Evolutionary conservation across 2,797 vertebrate genomes (phyloP).

Genomic region (Aldrovandia affinis): DNA sequence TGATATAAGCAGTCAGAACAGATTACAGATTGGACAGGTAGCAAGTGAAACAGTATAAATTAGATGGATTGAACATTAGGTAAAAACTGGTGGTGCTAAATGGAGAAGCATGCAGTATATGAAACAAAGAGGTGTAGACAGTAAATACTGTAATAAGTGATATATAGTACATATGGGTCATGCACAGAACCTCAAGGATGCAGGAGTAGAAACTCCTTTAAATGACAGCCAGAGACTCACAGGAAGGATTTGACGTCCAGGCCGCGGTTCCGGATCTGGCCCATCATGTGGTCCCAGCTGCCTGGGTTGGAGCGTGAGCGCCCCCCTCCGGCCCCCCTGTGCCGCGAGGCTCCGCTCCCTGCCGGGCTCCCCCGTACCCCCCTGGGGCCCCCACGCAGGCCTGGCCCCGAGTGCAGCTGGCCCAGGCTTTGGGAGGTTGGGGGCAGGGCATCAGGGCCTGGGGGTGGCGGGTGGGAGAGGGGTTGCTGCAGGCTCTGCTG

Average conservation of each 20-base stretch:
- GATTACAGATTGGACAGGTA: too few relatives aligned
- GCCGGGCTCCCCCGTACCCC: slow-evolving; percentile 76
- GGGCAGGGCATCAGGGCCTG: slow-evolving; percentile 89
- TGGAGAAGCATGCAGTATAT: too few relatives aligned
- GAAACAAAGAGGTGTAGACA: too few relatives aligned
- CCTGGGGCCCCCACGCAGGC: slow-evolving; percentile 74
- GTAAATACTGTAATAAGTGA: too few relatives aligned
- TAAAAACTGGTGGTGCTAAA: too few relatives aligned
- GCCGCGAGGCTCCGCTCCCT: slow-evolving; percentile 80
- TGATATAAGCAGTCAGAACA: too few relatives aligned
- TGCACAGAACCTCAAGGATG: too few relatives aligned
- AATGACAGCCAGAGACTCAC: slow-evolving; percentile 94
- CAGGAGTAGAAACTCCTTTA: too few relatives aligned
- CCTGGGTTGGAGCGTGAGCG: slow-evolving; percentile 85
- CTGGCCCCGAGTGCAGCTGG: slow-evolving; percentile 88
- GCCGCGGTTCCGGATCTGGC: slow-evolving; percentile 95
- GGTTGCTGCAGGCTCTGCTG: slow-evolving; percentile 98
- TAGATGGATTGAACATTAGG: too few relatives aligned
- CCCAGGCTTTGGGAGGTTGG: slow-evolving; percentile 98
- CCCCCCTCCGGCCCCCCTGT: slow-evolving; percentile 78
- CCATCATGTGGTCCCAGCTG: slow-evolving; percentile 99
- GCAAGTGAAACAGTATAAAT: neutral
- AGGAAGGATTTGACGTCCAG: slow-evolving; percentile 98
- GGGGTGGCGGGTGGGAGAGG: slow-evolving; percentile 91
- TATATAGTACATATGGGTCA: too few relatives aligned